Base-by-base conservation (phyloP, 2,113 vertebrate species). In the Oplegnathus fasciatus region DNA sequence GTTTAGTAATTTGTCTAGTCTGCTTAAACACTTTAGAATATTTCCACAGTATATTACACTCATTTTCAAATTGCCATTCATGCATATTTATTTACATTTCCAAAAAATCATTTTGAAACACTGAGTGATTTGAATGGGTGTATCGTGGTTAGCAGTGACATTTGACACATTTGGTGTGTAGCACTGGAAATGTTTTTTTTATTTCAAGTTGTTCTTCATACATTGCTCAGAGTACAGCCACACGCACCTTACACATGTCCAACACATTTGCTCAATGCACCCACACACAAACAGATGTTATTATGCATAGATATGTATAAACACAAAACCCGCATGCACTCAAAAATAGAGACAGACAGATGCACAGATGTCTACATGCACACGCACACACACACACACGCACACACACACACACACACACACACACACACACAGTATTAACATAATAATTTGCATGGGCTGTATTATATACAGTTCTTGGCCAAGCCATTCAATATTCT, bases 321-420 rank as follows among this genome's bases (percentile, higher is more conserved):
- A 90, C 61, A 85, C 42, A 67, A 75, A 72, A 66, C 6, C 50
- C 64, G 55, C 65, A 78, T 30, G 34, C 30, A 83, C 58, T 78
- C 32, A 74, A 67, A 70, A 26, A 61, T 37, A 52, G 30, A 57
- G n/a, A 64, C 34, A 50, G 22, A 18, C 69, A 66, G 54, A 75
- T 60, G 48, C 77, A 74, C 64, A 65, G 28, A 61, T 80, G 66
- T 86, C 65, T 78, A 44, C 7, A 9, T 69, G 75, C 67, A 75
- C 67, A 75, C 64, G 78, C 60, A 28, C 20, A 28, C 2, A 9
- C 4, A 66, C 42, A 60, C 44, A 75, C 48, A 74, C 26, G 42
- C 26, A 65, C 32, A 60, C 60, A 28, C 20, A 28, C 2, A 9
- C 4, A 66, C 42, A 60, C 44, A 75, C 48, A 74, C 26, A 50